These are phyloP conservation scores for Spea multiplicata DNA, from an alignment of 2,113 vertebrate species.

Conservation along the genomic window DNA sequence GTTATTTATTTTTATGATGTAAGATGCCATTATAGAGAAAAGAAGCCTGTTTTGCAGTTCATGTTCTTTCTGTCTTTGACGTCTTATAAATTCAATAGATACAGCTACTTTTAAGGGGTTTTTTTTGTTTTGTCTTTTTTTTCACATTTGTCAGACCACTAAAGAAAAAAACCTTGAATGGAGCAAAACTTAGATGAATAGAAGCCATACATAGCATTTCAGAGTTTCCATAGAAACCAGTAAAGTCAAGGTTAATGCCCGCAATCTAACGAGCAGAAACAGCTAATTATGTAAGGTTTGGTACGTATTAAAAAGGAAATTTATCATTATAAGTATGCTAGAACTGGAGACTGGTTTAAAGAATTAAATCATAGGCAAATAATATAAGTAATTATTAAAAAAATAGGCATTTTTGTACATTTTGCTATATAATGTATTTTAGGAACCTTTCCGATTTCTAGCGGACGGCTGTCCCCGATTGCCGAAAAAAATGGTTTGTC, in stretches of 20 bases:
- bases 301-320: neutral
- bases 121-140: neutral
- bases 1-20: neutral
- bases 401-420: neutral
- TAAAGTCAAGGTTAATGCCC: constrained; percentile 34
- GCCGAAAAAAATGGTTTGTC: neutral
- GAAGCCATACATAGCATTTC: constrained; percentile 18
- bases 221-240: constrained; percentile 24
- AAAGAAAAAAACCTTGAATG: constrained; percentile 27
- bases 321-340: neutral
- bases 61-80: neutral
- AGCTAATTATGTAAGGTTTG: constrained; percentile 17
- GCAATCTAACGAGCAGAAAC: constrained; percentile 22
- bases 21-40: neutral
- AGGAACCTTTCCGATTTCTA: neutral
- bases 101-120: no score
- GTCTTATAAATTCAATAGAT: neutral
- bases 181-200: neutral
- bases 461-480: neutral
- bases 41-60: neutral
- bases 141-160: neutral
- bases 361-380: neutral
- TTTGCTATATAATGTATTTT: neutral
- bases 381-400: neutral
- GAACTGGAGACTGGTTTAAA: neutral